phyloP scores from a whole-genome alignment of 2,113 vertebrate species.

The Anguilla rostrata region DNA sequence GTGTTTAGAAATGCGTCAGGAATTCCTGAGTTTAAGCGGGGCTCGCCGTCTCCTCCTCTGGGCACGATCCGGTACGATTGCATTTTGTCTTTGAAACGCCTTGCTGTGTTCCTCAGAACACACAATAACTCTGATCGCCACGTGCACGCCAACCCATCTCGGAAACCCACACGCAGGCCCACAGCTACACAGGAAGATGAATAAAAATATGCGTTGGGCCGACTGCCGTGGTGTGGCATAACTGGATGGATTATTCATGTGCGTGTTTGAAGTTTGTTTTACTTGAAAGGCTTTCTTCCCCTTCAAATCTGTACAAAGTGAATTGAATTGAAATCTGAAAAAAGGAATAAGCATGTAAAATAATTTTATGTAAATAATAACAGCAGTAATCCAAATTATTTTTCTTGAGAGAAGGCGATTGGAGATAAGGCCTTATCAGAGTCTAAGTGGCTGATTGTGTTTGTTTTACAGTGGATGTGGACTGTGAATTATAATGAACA shows the following conservation, averaged over 20 bases:
- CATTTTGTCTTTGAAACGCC: not conserved
- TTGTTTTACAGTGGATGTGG: slow-evolving; percentile 12
- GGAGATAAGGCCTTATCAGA: slow-evolving; percentile 26
- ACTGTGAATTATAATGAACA: slow-evolving; percentile 26
- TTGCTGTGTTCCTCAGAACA: not conserved
- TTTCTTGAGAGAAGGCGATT: slow-evolving; percentile 7
- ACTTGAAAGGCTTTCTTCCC: slow-evolving; percentile 3
- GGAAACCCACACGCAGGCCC: not conserved
- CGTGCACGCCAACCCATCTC: not conserved
- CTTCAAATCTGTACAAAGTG: not conserved
- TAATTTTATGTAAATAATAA: slow-evolving; percentile 15
- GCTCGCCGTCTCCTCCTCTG: not conserved
- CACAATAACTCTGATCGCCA: not conserved
- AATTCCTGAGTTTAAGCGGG: slow-evolving; percentile 7
- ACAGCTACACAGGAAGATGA: not conserved
- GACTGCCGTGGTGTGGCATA: slow-evolving; percentile 8
- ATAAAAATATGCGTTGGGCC: slow-evolving; percentile 10
- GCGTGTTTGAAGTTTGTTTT: slow-evolving; percentile 19
- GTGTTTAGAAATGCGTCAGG: not conserved
- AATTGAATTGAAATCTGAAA: slow-evolving; percentile 20
- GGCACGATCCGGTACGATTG: slow-evolving; percentile 1
- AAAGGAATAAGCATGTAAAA: not conserved
- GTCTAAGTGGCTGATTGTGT: slow-evolving; percentile 19
- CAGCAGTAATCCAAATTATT: slow-evolving; percentile 10
- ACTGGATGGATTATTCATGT: slow-evolving; percentile 17